Evolutionary conservation across 37 sponge, comb jelly and placozoan genomes (phyloP).

Genomic region (Oopsacas minuta): DNA sequence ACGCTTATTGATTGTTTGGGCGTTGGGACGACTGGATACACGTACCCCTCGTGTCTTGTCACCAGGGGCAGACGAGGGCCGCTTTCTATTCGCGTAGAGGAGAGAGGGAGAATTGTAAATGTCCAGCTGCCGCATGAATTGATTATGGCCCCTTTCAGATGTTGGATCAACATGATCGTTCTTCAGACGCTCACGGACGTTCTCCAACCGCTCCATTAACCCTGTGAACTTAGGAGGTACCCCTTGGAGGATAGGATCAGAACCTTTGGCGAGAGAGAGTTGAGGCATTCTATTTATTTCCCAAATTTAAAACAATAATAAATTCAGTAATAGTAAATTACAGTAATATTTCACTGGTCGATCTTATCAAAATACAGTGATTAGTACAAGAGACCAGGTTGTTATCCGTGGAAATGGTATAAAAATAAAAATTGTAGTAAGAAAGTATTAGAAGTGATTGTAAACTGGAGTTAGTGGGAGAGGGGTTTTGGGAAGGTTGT

Average conservation of each 20-base stretch:
- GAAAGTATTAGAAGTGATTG: neutral
- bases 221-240: neutral
- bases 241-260: neutral
- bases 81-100: neutral
- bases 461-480: conserved; percentile 3
- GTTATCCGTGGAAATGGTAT: neutral
- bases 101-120: neutral
- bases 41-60: neutral
- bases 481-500: neutral
- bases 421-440: neutral
- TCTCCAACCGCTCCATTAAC: neutral
- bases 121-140: neutral
- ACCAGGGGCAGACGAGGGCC: neutral
- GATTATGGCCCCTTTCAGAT: neutral
- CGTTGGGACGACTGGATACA: neutral
- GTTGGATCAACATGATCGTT: neutral
- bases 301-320: no score
- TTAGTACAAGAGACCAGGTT: neutral
- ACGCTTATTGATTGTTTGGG: neutral
- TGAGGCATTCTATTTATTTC: neutral
- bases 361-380: neutral
- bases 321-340: no score
- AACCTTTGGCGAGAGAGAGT: neutral
- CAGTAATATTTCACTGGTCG: no score
- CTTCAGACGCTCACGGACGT: neutral